Evolutionary conservation across 2,888 invertebrate species (phyloP), one percentile per base, ranked within the genome.

Genomic region (Asteroscopus sphinx): DNA sequence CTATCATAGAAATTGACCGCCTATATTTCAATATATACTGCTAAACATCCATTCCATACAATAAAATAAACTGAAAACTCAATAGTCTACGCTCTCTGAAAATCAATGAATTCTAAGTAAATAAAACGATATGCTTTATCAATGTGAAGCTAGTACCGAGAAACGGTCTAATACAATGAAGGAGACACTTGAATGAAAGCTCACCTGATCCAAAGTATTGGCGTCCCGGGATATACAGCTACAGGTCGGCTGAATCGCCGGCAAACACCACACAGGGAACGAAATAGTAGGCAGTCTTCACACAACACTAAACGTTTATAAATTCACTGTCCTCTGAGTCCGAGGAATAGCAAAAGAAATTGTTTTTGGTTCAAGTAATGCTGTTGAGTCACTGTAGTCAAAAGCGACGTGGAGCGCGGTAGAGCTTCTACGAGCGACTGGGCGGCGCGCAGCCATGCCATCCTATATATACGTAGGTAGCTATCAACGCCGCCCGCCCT

Each of bases 391-490:
- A 53, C 53, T 25, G 62, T 47, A 41, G 53, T 39, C 32, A 39
- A 51, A 13, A 68, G 58, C 59, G 67, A 83, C 87, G 87, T 85
- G 71, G 65, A 67, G 76, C 80, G 62, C 75, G 76, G 53, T 67
- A 60, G 76, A 82, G 79, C 81, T 77, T 74, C 81, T 69, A 72
- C 79, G 82, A 82, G 79, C 87, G 87, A 93, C 93, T 93, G 93
- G 87, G 88, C 91, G 87, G 82, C 90, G 88, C 88, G 87, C 85
- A 83, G 81, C 68, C 76, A 73, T 75, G 65, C 73, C 77, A 75
- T 74, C 76, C 85, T 90, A 90, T 94, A 92, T 93, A 94, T 94
- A 93, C 83, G 80, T 68, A 60, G 75, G 73, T 81, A 80, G 78
- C 74, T 79, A 71, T 79, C 64, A 71, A 81, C 73, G 76, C 77